Conservation (phyloP, 2,113 vertebrate genomes). For the Calyptommatus sinebrachiatus region DNA sequence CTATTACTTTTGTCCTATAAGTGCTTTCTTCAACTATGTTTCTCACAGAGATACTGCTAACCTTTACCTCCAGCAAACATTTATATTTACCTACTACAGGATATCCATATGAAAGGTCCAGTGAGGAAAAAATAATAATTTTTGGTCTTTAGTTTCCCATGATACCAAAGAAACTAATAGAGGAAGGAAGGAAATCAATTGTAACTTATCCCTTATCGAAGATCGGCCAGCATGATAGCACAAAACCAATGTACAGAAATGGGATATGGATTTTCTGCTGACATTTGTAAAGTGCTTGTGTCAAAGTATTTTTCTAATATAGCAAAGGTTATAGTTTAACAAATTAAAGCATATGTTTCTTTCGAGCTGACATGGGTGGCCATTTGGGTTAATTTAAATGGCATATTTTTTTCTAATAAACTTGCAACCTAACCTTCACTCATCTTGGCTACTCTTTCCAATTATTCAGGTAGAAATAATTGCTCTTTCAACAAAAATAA, state of each 20-base stretch:
- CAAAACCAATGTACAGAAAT: constrained; percentile 80
- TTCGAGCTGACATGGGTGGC: constrained; percentile 63
- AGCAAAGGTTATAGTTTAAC: constrained; percentile 76
- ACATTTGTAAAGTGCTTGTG: constrained; percentile 81
- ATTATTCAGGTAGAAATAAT: constrained; percentile 51
- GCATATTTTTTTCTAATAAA: constrained; percentile 60
- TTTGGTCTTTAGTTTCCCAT: constrained; percentile 69
- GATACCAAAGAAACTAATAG: constrained; percentile 67
- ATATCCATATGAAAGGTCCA: constrained; percentile 56
- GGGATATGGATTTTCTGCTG: constrained; percentile 82
- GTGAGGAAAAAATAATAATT: constrained; percentile 44
- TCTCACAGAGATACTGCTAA: constrained; percentile 51
- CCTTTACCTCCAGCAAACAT: constrained; percentile 54
- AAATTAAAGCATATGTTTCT: constrained; percentile 76
- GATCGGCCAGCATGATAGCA: constrained; percentile 77
- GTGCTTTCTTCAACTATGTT: background rate
- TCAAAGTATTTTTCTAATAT: constrained; percentile 78
- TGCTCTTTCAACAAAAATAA: constrained; percentile 52
- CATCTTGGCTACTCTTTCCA: constrained; percentile 43
- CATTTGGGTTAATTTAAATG: constrained; percentile 71
- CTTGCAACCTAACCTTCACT: constrained; percentile 46
- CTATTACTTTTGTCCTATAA: constrained; percentile 12
- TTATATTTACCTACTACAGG: constrained; percentile 53
- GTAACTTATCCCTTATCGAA: constrained; percentile 74
- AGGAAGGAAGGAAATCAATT: constrained; percentile 75